Evolutionary conservation across 2,797 vertebrate species (phyloP).

Genomic region (Ciconia nigra): DNA sequence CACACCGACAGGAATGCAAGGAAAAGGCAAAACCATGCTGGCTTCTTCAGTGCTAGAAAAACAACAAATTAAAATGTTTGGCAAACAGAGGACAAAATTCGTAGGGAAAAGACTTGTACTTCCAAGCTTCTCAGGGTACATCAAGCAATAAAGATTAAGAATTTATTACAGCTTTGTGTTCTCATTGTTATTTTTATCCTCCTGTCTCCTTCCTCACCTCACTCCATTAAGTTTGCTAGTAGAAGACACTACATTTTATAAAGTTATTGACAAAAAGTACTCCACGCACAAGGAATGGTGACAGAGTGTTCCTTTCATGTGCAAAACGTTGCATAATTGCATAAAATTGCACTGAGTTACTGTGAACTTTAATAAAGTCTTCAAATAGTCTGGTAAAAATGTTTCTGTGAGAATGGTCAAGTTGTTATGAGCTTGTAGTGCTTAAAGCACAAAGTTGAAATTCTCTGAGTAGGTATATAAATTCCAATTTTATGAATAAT

Average conservation of each 20-base stretch:
- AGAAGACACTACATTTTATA: background rate
- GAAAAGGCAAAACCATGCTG: slow-evolving; percentile 43
- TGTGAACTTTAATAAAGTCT: background rate
- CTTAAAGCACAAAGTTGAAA: background rate
- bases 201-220: background rate
- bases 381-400: background rate
- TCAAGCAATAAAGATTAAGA: slow-evolving; percentile 41
- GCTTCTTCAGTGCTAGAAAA: slow-evolving; percentile 36
- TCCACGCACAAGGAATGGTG: background rate
- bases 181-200: slow-evolving; percentile 38
- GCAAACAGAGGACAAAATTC: slow-evolving; percentile 46
- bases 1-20: slow-evolving; percentile 13
- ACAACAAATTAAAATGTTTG: slow-evolving; percentile 62
- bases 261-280: background rate
- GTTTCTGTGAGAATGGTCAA: background rate
- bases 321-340: background rate
- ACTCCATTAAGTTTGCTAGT: background rate
- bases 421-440: background rate
- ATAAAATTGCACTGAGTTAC: background rate
- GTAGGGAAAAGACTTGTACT: background rate
- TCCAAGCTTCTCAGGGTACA: slow-evolving; percentile 38
- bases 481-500: background rate
- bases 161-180: slow-evolving; percentile 28
- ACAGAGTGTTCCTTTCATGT: background rate
- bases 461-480: background rate